phyloP scores from a whole-genome alignment of 2,113 vertebrate genomes.

The Zapornia atra region DNA sequence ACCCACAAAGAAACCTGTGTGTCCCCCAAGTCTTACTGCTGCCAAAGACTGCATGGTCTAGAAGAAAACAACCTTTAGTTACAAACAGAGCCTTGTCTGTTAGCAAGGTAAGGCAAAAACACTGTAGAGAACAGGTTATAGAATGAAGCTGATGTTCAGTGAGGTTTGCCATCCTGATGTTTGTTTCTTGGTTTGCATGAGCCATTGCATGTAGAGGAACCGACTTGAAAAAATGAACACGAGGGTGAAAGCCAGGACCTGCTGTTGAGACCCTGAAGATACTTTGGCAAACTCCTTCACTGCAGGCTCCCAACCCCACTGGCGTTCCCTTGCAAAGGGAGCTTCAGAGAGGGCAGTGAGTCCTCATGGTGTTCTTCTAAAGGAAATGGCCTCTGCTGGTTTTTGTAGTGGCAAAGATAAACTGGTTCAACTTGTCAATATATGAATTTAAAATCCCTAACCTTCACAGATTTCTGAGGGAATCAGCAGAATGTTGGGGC shows the following conservation, averaged over 20 bases:
- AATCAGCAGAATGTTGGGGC: neutral
- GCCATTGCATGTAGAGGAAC: neutral
- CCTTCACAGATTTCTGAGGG: neutral
- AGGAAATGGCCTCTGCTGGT: neutral
- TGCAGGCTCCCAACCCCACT: neutral
- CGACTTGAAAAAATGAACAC: neutral
- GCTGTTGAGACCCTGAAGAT: neutral
- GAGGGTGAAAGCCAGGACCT: neutral
- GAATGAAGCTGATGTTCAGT: rapidly evolving
- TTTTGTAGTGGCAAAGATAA: neutral
- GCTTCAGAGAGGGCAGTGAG: rapidly evolving
- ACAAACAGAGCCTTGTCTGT: neutral
- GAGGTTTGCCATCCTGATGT: rapidly evolving
- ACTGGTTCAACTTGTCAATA: neutral
- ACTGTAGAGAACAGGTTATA: neutral
- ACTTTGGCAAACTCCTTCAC: neutral
- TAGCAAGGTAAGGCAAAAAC: neutral
- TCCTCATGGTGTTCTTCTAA: neutral
- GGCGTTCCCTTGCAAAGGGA: neutral
- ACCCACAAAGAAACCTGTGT: rapidly evolving
- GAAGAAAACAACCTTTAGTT: neutral
- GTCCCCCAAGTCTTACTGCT: neutral
- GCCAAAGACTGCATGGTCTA: neutral
- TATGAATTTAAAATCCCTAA: neutral
- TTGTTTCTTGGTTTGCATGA: neutral